Percentiles rank a stretch among this genome's conserved stretches.
Evolutionary conservation across 2,888 invertebrate species (phyloP).

Genomic region (Scrobipalpa atriplicella): DNA sequence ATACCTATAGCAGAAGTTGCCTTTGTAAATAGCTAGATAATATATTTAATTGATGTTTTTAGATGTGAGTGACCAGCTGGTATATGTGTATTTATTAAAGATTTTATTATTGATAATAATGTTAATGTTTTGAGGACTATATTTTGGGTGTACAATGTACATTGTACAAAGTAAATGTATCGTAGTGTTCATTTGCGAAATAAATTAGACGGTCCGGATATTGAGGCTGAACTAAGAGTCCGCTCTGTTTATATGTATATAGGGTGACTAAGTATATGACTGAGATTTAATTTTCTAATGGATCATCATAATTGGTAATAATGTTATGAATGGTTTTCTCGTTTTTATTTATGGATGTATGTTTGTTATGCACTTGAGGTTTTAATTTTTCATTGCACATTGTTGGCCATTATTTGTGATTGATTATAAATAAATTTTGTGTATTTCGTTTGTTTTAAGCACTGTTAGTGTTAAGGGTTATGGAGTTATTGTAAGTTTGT

Average conservation of each 20-base stretch:
- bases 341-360: constrained; percentile 39
- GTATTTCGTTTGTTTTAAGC: constrained; percentile 57
- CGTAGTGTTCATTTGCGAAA: background rate
- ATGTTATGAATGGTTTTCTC: constrained; percentile 29
- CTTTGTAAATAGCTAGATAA: constrained; percentile 59
- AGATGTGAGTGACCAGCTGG: constrained; percentile 48
- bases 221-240: constrained; percentile 5
- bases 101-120: constrained; percentile 37
- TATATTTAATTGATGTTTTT: constrained; percentile 33
- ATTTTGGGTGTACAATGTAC: constrained; percentile 48
- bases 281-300: constrained; percentile 32
- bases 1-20: constrained; percentile 69
- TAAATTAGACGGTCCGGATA: constrained; percentile 4
- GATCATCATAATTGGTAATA: constrained; percentile 36
- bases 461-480: constrained; percentile 68
- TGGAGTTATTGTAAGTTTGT: constrained; percentile 62
- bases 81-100: constrained; percentile 62
- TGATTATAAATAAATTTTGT: constrained; percentile 40
- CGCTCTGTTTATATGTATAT: constrained; percentile 1
- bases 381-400: constrained; percentile 66
- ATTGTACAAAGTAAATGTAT: constrained; percentile 50
- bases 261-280: constrained; percentile 31
- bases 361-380: constrained; percentile 74
- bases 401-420: constrained; percentile 69
- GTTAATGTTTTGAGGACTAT: constrained; percentile 10